phyloP scores from a whole-genome alignment of 1,140 invertebrate species.

The Zaprionus lachaisei region DNA sequence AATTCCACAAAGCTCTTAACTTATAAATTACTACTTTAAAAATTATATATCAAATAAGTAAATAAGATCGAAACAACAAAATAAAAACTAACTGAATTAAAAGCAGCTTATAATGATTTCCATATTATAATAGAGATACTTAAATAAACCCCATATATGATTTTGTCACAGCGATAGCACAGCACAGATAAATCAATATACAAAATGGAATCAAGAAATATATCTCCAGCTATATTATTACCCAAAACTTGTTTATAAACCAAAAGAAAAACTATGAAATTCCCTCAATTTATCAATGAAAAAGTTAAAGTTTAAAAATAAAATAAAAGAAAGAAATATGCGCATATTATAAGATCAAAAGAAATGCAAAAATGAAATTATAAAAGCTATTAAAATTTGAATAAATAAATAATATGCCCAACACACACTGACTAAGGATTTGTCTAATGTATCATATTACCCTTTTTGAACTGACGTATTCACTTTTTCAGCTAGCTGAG shows the following conservation, averaged over 20 bases:
- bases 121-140: constrained; percentile 28
- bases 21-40: constrained; percentile 23
- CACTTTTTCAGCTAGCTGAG: constrained; percentile 24
- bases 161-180: constrained; percentile 45
- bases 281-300: constrained; percentile 32
- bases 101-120: constrained; percentile 33
- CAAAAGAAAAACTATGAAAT: constrained; percentile 13
- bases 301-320: constrained; percentile 33
- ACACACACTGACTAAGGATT: constrained; percentile 30
- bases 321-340: constrained; percentile 29
- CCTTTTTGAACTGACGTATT: constrained; percentile 15
- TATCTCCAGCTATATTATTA: constrained; percentile 2
- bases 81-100: constrained; percentile 20
- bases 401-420: constrained; percentile 46
- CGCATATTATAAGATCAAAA: constrained; percentile 46
- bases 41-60: constrained; percentile 29
- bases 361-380: constrained; percentile 33
- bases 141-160: constrained; percentile 12
- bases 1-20: constrained; percentile 8
- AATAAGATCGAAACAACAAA: constrained; percentile 13
- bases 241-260: constrained; percentile 37
- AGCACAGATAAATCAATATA: constrained; percentile 42
- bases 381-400: constrained; percentile 40
- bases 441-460: constrained; percentile 8
- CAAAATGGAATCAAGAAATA: constrained; percentile 12